Conservation (phyloP, 2,797 vertebrate genomes). For the Amphiprion clarkii region DNA sequence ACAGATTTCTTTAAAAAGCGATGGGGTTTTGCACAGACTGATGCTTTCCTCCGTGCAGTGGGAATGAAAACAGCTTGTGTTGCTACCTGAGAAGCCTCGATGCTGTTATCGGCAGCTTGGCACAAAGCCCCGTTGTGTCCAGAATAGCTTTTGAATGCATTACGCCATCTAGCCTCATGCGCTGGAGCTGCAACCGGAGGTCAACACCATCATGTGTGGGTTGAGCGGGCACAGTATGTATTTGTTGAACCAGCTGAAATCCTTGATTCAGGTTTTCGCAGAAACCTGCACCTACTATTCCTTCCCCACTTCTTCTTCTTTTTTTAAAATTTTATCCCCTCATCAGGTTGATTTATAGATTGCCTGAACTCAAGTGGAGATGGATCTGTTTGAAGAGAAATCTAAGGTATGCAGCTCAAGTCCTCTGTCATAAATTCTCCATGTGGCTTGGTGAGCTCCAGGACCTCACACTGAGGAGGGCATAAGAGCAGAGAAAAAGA, state of each 20-base stretch:
- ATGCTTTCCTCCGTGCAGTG: constrained; percentile 29
- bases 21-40: constrained; percentile 4
- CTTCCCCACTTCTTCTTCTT: constrained; percentile 46
- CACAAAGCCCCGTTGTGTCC: constrained; percentile 48
- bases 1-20: constrained; percentile 8
- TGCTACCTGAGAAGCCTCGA: constrained; percentile 55
- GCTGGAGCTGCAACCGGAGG: constrained; percentile 44
- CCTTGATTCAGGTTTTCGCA: constrained; percentile 37
- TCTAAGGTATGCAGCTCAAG: constrained; percentile 75
- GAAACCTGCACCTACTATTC: constrained; percentile 16
- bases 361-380: constrained; percentile 55
- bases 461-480: constrained; percentile 78
- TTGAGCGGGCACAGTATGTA: constrained; percentile 6
- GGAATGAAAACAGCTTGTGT: constrained; percentile 36
- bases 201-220: constrained; percentile 3
- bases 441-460: constrained; percentile 63
- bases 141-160: constrained; percentile 59
- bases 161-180: constrained; percentile 74
- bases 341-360: constrained; percentile 68
- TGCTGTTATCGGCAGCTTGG: constrained; percentile 51
- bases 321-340: constrained; percentile 57
- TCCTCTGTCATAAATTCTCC: constrained; percentile 76
- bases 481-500: constrained; percentile 26
- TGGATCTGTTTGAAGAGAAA: constrained; percentile 78
- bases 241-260: constrained; percentile 22